A percentile compares a stretch with the other conserved stretches of the same genome.
These are phyloP conservation scores for Florisuga fusca DNA, from an alignment of 2,797 vertebrate genomes.

Conservation along the genomic window DNA sequence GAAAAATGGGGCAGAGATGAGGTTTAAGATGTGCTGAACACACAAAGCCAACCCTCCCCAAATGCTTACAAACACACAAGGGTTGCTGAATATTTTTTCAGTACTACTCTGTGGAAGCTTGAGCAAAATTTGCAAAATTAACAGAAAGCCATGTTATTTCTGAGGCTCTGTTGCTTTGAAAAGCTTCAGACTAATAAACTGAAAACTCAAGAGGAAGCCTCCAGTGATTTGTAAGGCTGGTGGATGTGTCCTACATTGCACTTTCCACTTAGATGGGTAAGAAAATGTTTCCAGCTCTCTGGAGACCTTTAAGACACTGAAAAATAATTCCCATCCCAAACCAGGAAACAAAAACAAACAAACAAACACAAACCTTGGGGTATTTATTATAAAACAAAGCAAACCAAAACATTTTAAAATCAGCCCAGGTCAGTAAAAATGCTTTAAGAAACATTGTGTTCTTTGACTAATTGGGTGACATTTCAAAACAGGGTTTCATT, in stretches of 20 bases:
- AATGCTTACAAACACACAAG: fast-evolving
- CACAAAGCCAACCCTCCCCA: not conserved
- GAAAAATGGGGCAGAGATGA: not conserved
- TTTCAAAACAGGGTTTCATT: not conserved
- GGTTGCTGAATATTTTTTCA: not conserved
- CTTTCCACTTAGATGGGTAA: not conserved
- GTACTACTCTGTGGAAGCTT: not conserved
- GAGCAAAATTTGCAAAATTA: not conserved
- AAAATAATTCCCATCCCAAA: not conserved
- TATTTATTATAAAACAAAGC: not conserved
- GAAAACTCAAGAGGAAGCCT: not conserved
- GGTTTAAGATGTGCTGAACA: not conserved
- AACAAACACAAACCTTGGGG: not conserved
- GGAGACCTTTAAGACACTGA: not conserved
- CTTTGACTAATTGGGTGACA: not conserved
- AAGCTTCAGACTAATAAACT: not conserved
- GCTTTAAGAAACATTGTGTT: not conserved
- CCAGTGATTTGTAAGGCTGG: not conserved
- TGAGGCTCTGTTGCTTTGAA: not conserved
- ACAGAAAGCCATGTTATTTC: not conserved
- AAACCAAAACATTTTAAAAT: not conserved
- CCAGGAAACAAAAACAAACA: not conserved
- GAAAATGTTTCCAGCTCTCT: not conserved
- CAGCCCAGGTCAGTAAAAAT: not conserved
- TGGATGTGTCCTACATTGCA: not conserved